These are phyloP conservation scores for Eucriotettix oculatus DNA, from an alignment of 2,888 invertebrate species.

Conservation along the genomic window DNA sequence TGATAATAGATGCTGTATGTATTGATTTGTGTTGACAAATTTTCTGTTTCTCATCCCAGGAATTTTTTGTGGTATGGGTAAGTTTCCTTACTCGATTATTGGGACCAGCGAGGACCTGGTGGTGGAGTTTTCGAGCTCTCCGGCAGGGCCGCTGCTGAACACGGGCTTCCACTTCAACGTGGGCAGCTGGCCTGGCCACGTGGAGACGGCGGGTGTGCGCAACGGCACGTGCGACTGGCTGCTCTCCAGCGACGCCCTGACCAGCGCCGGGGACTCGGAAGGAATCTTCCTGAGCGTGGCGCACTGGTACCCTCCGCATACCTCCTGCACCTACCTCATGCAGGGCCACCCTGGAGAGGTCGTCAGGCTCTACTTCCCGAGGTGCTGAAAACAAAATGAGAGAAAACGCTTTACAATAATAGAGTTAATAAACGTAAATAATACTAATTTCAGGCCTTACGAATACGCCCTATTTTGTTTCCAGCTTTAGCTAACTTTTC, in stretches of 20 bases:
- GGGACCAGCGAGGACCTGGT: constrained; percentile 79
- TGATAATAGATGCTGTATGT: too few species aligned
- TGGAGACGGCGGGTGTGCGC: constrained; percentile 71
- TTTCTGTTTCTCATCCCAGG: not conserved
- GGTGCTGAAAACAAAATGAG: constrained; percentile 33
- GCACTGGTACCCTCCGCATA: constrained; percentile 89
- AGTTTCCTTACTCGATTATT: constrained; percentile 85
- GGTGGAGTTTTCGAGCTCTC: constrained; percentile 77
- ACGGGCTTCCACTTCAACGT: constrained; percentile 92
- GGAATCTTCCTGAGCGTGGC: constrained; percentile 82
- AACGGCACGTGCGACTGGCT: constrained; percentile 82
- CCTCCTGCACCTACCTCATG: constrained; percentile 80
- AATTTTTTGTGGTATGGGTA: constrained; percentile 48
- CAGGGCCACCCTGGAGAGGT: constrained; percentile 75
- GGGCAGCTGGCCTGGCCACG: constrained; percentile 85
- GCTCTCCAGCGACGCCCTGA: constrained; percentile 62
- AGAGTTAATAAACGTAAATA: not conserved
- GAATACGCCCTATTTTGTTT: not conserved
- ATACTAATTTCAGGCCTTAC: not conserved
- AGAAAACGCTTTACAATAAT: not conserved
- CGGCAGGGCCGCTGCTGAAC: constrained; percentile 75
- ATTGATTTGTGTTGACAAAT: too few species aligned
- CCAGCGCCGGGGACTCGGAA: constrained; percentile 63
- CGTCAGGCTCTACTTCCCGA: constrained; percentile 76
- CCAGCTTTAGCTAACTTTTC: too few species aligned